A percentile compares a stretch with the other conserved stretches of the same genome.
phyloP scores from a whole-genome alignment of 2,113 vertebrate species.

The Equus przewalskii region DNA sequence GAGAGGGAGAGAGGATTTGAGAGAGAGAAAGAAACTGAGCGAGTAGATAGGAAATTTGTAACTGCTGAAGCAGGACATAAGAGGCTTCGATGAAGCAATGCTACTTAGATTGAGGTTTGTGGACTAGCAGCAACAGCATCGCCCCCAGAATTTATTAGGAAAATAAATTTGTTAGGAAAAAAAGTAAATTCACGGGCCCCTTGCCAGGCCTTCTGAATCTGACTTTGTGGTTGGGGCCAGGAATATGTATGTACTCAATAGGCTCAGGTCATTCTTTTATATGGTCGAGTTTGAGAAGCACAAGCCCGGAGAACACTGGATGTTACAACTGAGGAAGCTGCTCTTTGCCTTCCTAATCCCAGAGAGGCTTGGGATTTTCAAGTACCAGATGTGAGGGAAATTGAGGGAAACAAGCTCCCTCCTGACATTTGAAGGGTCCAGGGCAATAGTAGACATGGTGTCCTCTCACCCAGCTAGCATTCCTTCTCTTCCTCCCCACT shows the following conservation, averaged over 20 bases:
- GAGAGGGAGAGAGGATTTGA: neutral
- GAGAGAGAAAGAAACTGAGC: neutral
- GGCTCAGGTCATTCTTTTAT: neutral
- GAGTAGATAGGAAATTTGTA: neutral
- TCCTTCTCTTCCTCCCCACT: too few species aligned
- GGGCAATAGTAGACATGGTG: neutral
- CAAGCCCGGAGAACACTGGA: neutral
- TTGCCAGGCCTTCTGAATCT: neutral
- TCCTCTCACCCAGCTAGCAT: rapidly evolving
- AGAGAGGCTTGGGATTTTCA: neutral
- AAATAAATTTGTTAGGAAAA: neutral
- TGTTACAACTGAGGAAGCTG: neutral
- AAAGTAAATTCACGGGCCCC: neutral
- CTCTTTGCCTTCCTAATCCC: neutral
- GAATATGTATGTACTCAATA: neutral
- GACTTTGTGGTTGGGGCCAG: neutral
- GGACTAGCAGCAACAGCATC: neutral
- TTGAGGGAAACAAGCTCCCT: neutral
- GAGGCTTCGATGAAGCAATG: rapidly evolving
- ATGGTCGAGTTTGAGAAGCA: neutral
- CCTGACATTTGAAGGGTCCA: neutral
- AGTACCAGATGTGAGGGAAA: neutral
- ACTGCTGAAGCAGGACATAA: neutral
- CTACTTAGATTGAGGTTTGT: neutral
- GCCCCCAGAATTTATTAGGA: neutral